Conservation (phyloP, 2,888 invertebrate genomes). For the Melolontha melolontha region DNA sequence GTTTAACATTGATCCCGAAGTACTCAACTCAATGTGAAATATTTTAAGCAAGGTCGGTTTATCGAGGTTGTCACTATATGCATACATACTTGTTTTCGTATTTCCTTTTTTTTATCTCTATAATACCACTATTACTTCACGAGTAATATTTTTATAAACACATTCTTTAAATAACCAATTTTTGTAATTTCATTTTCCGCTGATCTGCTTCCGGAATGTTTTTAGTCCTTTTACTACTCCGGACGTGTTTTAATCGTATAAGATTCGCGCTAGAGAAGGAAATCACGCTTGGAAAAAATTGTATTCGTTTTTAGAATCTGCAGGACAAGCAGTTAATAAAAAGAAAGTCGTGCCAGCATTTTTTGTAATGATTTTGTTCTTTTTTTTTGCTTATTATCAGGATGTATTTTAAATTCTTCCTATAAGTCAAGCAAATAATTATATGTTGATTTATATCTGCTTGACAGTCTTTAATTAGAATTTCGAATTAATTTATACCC, state of each 20-base stretch:
- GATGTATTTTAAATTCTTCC: too few species aligned
- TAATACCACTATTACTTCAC: background rate
- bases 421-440: too few species aligned
- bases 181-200: conserved; percentile 3
- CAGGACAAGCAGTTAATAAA: background rate
- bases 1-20: conserved; percentile 39
- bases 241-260: too few species aligned
- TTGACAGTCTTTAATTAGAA: too few species aligned
- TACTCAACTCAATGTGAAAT: conserved; percentile 33
- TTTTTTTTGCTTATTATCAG: too few species aligned
- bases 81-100: conserved; percentile 32
- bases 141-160: conserved; percentile 7
- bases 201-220: background rate
- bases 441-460: too few species aligned
- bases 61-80: conserved; percentile 34
- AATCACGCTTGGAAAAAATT: too few species aligned
- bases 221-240: too few species aligned
- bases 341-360: conserved; percentile 1
- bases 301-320: too few species aligned
- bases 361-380: background rate
- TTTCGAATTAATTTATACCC: too few species aligned
- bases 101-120: conserved; percentile 28
- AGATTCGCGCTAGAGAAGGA: too few species aligned
- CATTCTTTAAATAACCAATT: conserved; percentile 9
- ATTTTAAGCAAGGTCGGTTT: conserved; percentile 38